Conservation (phyloP, 2,888 invertebrate genomes). For the Nemapogon koenigi region DNA sequence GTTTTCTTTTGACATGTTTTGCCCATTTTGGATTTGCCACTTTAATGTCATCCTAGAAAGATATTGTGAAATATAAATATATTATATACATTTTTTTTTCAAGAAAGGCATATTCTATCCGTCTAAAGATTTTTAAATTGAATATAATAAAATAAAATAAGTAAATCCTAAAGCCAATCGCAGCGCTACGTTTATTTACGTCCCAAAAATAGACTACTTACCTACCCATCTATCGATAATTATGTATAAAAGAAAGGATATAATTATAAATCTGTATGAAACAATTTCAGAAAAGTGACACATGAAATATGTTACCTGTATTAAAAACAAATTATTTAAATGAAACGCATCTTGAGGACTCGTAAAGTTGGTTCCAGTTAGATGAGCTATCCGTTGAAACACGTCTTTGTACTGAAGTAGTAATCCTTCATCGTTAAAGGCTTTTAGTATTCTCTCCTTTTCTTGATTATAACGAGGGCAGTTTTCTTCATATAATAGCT, state of each 20-base stretch:
- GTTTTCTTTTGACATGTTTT: conserved; percentile 53
- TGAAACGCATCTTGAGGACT: conserved; percentile 52
- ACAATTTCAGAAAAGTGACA: too few species aligned
- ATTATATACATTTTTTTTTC: neutral
- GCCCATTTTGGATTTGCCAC: conserved; percentile 64
- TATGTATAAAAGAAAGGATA: too few species aligned
- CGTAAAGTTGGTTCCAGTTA: conserved; percentile 55
- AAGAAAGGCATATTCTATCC: neutral
- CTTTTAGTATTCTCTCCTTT: conserved; percentile 43
- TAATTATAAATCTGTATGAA: too few species aligned
- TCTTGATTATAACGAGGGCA: conserved; percentile 52
- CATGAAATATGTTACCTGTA: conserved; percentile 34
- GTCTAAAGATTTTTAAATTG: too few species aligned
- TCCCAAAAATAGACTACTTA: too few species aligned
- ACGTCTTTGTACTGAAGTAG: conserved; percentile 44
- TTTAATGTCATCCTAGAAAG: conserved; percentile 49
- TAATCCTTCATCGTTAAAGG: conserved; percentile 46
- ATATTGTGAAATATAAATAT: neutral
- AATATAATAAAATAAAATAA: too few species aligned
- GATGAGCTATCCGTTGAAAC: conserved; percentile 47
- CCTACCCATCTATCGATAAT: too few species aligned
- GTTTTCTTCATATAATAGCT: conserved; percentile 54
- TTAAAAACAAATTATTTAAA: conserved; percentile 50
- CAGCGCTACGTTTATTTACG: too few species aligned
- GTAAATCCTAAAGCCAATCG: too few species aligned